phyloP scores from a whole-genome alignment of 2,113 vertebrate species.

The Tinamus guttatus region DNA sequence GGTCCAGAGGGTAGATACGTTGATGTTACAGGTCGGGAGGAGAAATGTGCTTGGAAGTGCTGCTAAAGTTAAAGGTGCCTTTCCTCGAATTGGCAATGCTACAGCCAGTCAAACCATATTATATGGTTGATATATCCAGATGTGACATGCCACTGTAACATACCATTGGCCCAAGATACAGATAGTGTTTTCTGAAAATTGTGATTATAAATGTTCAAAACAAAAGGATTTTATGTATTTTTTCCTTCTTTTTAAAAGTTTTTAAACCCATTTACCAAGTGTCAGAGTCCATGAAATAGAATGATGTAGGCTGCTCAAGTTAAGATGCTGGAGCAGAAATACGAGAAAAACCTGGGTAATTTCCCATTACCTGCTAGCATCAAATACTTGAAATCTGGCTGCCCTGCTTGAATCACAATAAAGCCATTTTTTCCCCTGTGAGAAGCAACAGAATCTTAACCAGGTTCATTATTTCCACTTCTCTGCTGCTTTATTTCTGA shows the following conservation, averaged over 20 bases:
- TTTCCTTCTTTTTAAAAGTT: constrained; percentile 21
- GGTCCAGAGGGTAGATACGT: not conserved
- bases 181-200: constrained; percentile 47
- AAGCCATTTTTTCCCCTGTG: constrained; percentile 38
- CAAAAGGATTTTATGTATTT: not conserved
- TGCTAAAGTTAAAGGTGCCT: not conserved
- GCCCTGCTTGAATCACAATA: constrained; percentile 59
- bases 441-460: constrained; percentile 47
- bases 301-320: constrained; percentile 47
- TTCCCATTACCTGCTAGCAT: constrained; percentile 65
- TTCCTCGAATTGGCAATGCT: not conserved
- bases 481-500: not conserved
- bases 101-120: not conserved
- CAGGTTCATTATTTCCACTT: constrained; percentile 28
- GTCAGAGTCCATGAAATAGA: constrained; percentile 56
- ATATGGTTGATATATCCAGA: constrained; percentile 36
- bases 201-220: constrained; percentile 33
- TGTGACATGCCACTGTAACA: constrained; percentile 29
- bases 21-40: not conserved
- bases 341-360: constrained; percentile 56
- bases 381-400: constrained; percentile 62
- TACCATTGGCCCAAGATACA: not conserved
- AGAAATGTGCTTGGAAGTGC: constrained; percentile 1
- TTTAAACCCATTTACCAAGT: constrained; percentile 57
- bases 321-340: constrained; percentile 59